Evolutionary conservation across 2,888 invertebrate species (phyloP).

Genomic region (Tetragonisca angustula): DNA sequence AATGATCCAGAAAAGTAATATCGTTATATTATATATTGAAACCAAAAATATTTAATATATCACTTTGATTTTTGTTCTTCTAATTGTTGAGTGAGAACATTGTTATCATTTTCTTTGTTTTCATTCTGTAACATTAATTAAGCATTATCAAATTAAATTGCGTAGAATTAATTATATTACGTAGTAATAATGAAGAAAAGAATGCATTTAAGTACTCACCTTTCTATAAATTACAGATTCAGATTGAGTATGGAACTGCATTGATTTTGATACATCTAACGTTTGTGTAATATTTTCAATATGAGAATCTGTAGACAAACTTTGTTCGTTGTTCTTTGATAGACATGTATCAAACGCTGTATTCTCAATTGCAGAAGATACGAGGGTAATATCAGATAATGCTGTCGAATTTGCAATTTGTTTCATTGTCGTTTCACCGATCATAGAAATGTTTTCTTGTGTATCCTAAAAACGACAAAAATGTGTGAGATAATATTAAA

Average conservation of each 20-base stretch:
- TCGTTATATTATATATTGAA: no score
- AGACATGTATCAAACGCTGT: background rate
- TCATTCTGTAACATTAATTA: slow-evolving; percentile 8
- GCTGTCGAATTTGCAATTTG: slow-evolving; percentile 43
- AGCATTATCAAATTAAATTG: background rate
- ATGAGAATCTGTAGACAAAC: background rate
- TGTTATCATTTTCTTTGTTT: slow-evolving; percentile 4
- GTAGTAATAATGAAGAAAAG: background rate
- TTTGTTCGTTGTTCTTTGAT: background rate
- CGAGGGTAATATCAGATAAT: slow-evolving; percentile 20
- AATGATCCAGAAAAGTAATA: no score
- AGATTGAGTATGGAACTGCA: background rate
- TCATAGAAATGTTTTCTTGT: slow-evolving; percentile 23
- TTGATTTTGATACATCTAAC: background rate
- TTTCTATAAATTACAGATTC: background rate
- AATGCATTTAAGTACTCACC: background rate
- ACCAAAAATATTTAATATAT: no score
- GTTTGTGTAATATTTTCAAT: background rate
- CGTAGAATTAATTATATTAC: background rate
- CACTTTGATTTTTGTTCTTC: background rate
- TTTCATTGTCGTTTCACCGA: slow-evolving; percentile 10
- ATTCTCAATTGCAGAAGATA: background rate
- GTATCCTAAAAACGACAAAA: background rate
- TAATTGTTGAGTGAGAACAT: no score
- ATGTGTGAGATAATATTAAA: background rate